Evolutionary conservation across 2,888 invertebrate species (phyloP), one percentile per base, ranked within the genome.

Genomic region (Hirudinaria manillensis): DNA sequence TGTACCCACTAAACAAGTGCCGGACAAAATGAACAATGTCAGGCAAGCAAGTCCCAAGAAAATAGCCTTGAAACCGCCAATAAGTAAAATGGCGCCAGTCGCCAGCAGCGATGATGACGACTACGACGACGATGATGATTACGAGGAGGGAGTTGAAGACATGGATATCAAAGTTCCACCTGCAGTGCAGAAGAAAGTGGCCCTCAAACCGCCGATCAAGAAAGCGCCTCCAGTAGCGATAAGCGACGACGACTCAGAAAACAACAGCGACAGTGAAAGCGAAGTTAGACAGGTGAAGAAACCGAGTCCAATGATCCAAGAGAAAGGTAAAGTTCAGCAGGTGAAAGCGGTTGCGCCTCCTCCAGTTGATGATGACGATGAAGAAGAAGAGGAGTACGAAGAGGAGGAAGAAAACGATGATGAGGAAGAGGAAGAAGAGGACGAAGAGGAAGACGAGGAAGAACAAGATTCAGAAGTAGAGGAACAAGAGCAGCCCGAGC

Each of bases 371-470:
- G 53, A 51, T 32, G 34, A 34, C 21, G 36, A 72, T 3, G 38
- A 73, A 36, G 61, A 65, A 24, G 36, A 36, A 19, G 65, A 73
- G 2, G 73, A 61, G 36, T 36, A 61, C n/a, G 65, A 73, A 34
- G 61, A 34, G 21, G 61, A 65, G 24, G 38, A 73, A 65, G 34
- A 61, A 1, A 24, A 65, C 2, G 3, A 65, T 0, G 65, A 73
- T 1, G 73, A 73, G 16, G 65, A 61, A 38, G 65, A 38, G 6
- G 36, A 6, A 1, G 24, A 73, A 1, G 38, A 73, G 3, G 73
- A 56, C 10, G 73, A 65, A 24, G 73, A 73, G 27, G 73, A 29
- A 29, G 65, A 56, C 32, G 61, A 61, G 32, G 73, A 73, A 21
- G 73, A 68, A 34, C n/a, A 68, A n/a, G 68, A 68, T 10, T 24